Base-by-base conservation (phyloP, 2,888 invertebrate genomes). In the Meandrusa payeni region DNA sequence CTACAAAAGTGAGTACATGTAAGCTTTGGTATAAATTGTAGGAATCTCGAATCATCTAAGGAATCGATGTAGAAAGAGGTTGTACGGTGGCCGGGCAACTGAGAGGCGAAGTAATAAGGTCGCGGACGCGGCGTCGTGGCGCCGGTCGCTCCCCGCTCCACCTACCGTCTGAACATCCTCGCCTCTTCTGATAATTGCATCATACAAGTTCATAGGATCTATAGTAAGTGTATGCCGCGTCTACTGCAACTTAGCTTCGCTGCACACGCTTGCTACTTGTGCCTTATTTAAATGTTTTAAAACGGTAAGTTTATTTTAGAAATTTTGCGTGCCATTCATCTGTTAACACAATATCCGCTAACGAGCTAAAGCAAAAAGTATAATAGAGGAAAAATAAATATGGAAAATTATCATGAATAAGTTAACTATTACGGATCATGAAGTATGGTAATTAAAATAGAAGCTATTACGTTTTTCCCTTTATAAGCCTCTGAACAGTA, bases 11-110 rank as follows among this genome's bases (percentile, higher is more conserved):
- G 2, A 5, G 9, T 34, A 23, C 2, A 20, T 23, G 13, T 5
- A 10, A 34, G 9, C 13, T 27, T n/a, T 20, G 13, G 27, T 41
- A 41, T 19, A 33, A 33, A 38, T 55, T 48, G 46, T 54, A 51
- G 65, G 68, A 67, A 68, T n/a, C n/a, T n/a, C n/a, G n/a, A n/a
- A n/a, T n/a, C n/a, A n/a, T 69, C 61, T 52, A 55, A 42, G 67
- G 69, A 78, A 76, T 76, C 76, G 72, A 76, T 76, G 76, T 68
- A 67, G 70, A 74, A 73, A 55, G 74, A 76, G 79, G 72, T 76
- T 74, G 70, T 64, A 64, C 64, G 54, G 66, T 71, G 66, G 65
- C 63, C 58, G 61, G 59, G 67, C 59, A 60, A 59, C 59, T 53
- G 60, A 62, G 64, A 57, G 53, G 59, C 60, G 61, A 50, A 52